phyloP scores from a whole-genome alignment of 2,113 vertebrate species.

The Centropristis striata region DNA sequence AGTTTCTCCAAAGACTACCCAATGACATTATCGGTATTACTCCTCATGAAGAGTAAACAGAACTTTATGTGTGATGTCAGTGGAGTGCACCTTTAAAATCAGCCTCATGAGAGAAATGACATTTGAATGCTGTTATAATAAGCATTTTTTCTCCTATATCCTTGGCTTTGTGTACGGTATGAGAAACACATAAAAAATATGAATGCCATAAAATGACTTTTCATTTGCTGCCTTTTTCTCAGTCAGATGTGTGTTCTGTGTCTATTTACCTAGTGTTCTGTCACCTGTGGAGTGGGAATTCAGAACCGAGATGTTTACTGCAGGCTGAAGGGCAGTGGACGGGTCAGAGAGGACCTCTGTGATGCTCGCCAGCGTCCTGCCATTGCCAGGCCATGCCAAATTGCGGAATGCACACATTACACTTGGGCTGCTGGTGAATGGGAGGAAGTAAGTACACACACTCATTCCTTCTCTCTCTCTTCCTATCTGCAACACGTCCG shows the following conservation, averaged over 20 bases:
- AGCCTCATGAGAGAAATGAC: not conserved
- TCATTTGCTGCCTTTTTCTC: not conserved
- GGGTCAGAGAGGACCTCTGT: constrained; percentile 85
- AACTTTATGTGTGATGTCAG: not conserved
- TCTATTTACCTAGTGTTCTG: constrained; percentile 88
- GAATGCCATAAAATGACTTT: not conserved
- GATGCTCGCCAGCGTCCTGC: constrained; percentile 64
- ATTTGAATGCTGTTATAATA: not conserved
- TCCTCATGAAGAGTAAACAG: not conserved
- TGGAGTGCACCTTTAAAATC: not conserved
- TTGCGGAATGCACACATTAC: constrained; percentile 82
- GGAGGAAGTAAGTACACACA: constrained; percentile 86
- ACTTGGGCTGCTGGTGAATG: constrained; percentile 86
- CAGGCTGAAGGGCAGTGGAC: constrained; percentile 84
- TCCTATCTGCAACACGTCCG: not conserved
- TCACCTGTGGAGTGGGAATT: constrained; percentile 89
- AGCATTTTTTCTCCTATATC: not conserved
- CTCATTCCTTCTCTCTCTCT: constrained; percentile 1
- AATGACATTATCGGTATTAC: not conserved
- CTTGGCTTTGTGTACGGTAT: not conserved
- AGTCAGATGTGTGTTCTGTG: constrained; percentile 1
- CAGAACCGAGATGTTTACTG: constrained; percentile 91
- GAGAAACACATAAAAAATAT: not conserved
- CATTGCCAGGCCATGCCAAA: constrained; percentile 79
- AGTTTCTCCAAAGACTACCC: not conserved